Evolutionary conservation across 2,113 vertebrate species (phyloP).

Genomic region (Onychostoma macrolepis): DNA sequence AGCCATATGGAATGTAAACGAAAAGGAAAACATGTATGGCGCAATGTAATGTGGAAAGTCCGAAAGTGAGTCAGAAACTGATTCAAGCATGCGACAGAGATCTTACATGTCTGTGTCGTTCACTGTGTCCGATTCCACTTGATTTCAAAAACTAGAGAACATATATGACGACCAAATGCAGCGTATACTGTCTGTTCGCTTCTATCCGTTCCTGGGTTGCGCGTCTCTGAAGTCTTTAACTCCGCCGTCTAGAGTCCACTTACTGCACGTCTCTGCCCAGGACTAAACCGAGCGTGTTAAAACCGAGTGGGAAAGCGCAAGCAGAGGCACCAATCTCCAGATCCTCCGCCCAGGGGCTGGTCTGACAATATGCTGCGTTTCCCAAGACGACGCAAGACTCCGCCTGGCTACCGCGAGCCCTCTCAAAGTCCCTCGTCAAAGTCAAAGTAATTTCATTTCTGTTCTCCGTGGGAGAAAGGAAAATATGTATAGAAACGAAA

Average conservation of each 20-base stretch:
- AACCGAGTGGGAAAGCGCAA: not conserved
- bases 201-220: not conserved
- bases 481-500: not conserved
- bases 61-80: constrained; percentile 28
- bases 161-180: not conserved
- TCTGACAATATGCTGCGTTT: not conserved
- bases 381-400: constrained; percentile 4
- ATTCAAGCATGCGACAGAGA: not conserved
- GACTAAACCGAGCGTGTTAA: not conserved
- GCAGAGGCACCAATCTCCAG: not conserved
- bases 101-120: constrained; percentile 36
- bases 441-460: constrained; percentile 1
- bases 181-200: not conserved
- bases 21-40: not conserved
- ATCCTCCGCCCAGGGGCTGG: constrained; percentile 42
- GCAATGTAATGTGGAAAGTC: not conserved
- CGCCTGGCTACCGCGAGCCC: constrained; percentile 5
- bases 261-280: not conserved
- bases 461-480: not conserved
- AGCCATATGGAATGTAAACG: constrained; percentile 1
- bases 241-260: constrained; percentile 10
- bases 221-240: constrained; percentile 17
- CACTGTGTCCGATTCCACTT: constrained; percentile 12
- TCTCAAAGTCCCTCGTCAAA: not conserved
- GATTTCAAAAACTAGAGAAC: not conserved